Conservation (phyloP, 2,888 invertebrate species). For the Rhaphigaster nebulosa region DNA sequence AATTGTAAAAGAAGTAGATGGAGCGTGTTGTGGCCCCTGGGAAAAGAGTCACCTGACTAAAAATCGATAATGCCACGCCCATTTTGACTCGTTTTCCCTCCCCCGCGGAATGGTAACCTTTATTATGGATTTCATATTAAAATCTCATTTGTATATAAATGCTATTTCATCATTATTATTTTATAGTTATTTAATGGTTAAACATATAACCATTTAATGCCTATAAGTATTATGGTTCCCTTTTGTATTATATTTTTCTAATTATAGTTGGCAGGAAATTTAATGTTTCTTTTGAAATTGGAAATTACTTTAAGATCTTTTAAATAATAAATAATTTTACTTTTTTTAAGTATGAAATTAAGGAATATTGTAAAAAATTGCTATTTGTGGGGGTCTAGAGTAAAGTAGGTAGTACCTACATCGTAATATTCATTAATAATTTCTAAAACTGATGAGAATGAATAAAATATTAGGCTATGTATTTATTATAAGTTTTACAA, state of each 20-base stretch:
- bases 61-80: conserved; percentile 51
- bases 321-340: no score
- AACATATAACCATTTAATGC: neutral
- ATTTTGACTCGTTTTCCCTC: conserved; percentile 36
- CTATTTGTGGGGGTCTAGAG: no score
- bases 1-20: conserved; percentile 10
- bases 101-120: conserved; percentile 1
- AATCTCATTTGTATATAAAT: neutral
- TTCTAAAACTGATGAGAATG: no score
- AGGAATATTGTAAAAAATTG: no score
- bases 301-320: no score
- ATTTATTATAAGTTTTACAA: no score
- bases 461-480: no score
- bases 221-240: neutral
- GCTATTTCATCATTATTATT: neutral
- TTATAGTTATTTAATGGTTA: neutral
- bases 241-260: neutral
- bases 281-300: no score
- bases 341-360: no score
- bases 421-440: no score
- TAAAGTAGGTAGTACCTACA: no score
- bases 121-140: conserved; percentile 6
- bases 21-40: conserved; percentile 18
- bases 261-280: no score
- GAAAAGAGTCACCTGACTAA: conserved; percentile 55